Conservation (phyloP, 2,888 invertebrate genomes). For the Chrysolina americana region DNA sequence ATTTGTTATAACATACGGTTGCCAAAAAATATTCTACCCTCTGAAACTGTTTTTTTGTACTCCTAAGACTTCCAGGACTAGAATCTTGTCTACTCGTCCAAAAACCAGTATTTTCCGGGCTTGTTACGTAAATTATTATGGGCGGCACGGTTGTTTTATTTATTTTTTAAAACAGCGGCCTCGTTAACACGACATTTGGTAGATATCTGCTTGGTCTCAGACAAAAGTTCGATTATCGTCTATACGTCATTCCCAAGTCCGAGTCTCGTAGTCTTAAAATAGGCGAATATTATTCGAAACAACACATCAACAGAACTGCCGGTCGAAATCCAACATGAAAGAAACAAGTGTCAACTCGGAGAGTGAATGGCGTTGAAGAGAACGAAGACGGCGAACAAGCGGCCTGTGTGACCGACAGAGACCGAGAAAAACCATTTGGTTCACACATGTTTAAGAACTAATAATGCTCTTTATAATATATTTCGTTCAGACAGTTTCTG, state of each 20-base stretch:
- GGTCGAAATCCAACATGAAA: constrained; percentile 39
- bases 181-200: not conserved
- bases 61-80: too few relatives aligned
- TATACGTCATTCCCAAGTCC: not conserved
- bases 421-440: constrained; percentile 54
- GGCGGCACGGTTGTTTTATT: not conserved
- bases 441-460: constrained; percentile 55
- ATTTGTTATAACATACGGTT: too few relatives aligned
- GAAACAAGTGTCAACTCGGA: constrained; percentile 48
- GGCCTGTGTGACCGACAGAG: constrained; percentile 31
- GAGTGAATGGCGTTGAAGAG: constrained; percentile 39
- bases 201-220: constrained; percentile 14
- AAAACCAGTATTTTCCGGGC: too few relatives aligned
- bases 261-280: constrained; percentile 34
- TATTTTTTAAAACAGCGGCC: not conserved
- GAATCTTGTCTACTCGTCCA: too few relatives aligned
- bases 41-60: too few relatives aligned
- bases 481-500: constrained; percentile 49
- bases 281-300: constrained; percentile 47
- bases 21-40: too few relatives aligned
- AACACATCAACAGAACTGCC: constrained; percentile 41
- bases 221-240: constrained; percentile 16
- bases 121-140: too few relatives aligned
- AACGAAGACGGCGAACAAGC: constrained; percentile 38
- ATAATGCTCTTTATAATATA: constrained; percentile 50